Evolutionary conservation across 2,888 invertebrate genomes (phyloP).

Genomic region (Muschampia plurimacula): DNA sequence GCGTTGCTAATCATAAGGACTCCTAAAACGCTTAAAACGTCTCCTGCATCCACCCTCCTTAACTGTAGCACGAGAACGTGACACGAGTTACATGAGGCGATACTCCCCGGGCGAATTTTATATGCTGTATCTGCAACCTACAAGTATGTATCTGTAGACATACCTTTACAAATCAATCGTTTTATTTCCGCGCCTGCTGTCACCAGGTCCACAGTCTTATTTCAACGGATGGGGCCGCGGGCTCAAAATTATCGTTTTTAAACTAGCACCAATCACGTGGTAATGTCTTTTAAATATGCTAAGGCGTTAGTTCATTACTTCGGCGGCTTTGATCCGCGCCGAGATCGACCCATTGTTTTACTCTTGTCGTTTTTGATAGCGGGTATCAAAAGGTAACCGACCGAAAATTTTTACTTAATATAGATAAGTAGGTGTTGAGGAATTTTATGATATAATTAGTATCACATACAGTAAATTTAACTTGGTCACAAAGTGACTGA

Average conservation of each 20-base stretch:
- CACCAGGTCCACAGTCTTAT: background rate
- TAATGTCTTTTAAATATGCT: conserved; percentile 70
- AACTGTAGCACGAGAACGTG: no score
- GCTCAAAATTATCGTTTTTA: conserved; percentile 65
- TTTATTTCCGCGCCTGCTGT: background rate
- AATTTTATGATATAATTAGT: background rate
- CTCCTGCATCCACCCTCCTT: no score
- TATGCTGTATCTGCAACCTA: background rate
- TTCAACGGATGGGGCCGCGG: conserved; percentile 45
- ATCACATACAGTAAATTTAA: no score
- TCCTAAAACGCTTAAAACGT: no score
- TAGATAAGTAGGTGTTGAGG: background rate
- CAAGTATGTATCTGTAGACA: background rate
- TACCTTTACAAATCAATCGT: background rate
- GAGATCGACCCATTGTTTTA: conserved; percentile 35
- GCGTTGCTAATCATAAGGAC: no score
- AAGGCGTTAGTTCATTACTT: conserved; percentile 54
- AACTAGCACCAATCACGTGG: conserved; percentile 64
- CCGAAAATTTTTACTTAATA: conserved; percentile 7
- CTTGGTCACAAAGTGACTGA: no score
- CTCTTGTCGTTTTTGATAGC: conserved; percentile 28
- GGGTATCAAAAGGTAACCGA: conserved; percentile 17
- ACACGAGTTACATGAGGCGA: no score
- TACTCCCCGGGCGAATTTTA: no score
- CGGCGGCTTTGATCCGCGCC: conserved; percentile 59